phyloP scores from a whole-genome alignment of 1,140 invertebrate genomes.

The Panagrolaimus sp. region DNA sequence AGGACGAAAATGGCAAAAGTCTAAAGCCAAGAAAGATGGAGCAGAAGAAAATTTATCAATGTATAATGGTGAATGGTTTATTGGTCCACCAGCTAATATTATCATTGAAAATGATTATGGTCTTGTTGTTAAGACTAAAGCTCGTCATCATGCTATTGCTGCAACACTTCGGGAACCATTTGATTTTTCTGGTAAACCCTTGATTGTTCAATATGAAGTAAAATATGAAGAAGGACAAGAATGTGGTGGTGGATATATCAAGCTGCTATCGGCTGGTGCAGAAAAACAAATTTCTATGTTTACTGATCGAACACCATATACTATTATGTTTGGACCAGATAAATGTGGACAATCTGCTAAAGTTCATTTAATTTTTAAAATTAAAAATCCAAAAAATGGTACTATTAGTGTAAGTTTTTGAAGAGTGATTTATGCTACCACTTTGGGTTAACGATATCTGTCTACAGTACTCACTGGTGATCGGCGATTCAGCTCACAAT shows the following conservation, averaged over 20 bases:
- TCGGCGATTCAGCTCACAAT: too few relatives aligned
- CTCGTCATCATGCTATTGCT: conserved; percentile 89
- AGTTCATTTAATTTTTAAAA: conserved; percentile 91
- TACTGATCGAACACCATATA: conserved; percentile 81
- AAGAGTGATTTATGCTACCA: too few relatives aligned
- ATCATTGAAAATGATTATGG: conserved; percentile 77
- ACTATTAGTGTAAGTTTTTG: conserved; percentile 66
- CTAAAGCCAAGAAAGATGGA: conserved; percentile 70
- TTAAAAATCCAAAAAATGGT: conserved; percentile 86
- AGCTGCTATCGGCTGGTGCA: conserved; percentile 67
- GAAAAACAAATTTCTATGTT: conserved; percentile 66
- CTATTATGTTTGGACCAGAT: conserved; percentile 92
- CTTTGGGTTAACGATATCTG: too few relatives aligned
- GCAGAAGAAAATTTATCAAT: conserved; percentile 16
- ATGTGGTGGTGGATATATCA: conserved; percentile 95
- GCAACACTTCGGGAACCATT: conserved; percentile 74
- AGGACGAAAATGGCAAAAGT: conserved; percentile 75
- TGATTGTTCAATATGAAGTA: conserved; percentile 76
- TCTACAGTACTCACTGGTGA: too few relatives aligned
- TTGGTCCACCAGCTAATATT: conserved; percentile 73
- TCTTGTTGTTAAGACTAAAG: conserved; percentile 84
- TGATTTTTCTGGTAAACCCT: conserved; percentile 75
- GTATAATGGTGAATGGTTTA: conserved; percentile 65
- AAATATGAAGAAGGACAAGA: conserved; percentile 85
- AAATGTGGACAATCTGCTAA: conserved; percentile 94